phyloP scores from a whole-genome alignment of 2,888 invertebrate species.

The Mylabris sibirica region DNA sequence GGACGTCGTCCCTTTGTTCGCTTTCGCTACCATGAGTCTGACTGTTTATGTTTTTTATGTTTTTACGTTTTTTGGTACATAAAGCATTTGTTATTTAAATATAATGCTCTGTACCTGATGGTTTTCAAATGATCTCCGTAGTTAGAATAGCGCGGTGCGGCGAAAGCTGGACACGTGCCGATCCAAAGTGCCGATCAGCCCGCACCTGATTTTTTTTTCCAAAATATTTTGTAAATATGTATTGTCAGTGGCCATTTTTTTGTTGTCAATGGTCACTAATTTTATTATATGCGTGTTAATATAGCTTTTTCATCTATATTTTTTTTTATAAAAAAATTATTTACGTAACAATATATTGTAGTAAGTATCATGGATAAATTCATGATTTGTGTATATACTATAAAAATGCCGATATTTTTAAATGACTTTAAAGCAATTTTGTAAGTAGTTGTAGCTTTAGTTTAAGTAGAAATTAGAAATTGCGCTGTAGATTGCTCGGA shows the following conservation, averaged over 20 bases:
- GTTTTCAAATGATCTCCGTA: slow-evolving; percentile 63
- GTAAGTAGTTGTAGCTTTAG: slow-evolving; percentile 52
- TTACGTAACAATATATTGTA: slow-evolving; percentile 39
- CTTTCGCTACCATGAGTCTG: slow-evolving; percentile 58
- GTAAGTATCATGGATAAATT: slow-evolving; percentile 39
- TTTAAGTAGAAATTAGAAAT: slow-evolving; percentile 48
- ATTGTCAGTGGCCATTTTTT: slow-evolving; percentile 34
- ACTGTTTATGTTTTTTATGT: slow-evolving; percentile 45
- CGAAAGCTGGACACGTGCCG: slow-evolving; percentile 56
- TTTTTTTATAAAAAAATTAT: slow-evolving; percentile 21
- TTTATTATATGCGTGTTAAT: slow-evolving; percentile 46
- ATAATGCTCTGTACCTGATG: slow-evolving; percentile 47
- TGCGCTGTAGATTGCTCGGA: slow-evolving; percentile 60
- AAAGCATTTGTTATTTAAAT: slow-evolving; percentile 43
- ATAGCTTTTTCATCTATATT: slow-evolving; percentile 55
- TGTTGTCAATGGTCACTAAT: slow-evolving; percentile 23
- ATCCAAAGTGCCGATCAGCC: slow-evolving; percentile 53
- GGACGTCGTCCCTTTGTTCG: slow-evolving; percentile 53
- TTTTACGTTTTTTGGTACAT: slow-evolving; percentile 34
- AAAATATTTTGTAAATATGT: slow-evolving; percentile 26
- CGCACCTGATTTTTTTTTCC: slow-evolving; percentile 50
- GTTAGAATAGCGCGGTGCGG: slow-evolving; percentile 60
- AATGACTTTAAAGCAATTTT: slow-evolving; percentile 59
- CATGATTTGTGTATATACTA: slow-evolving; percentile 33
- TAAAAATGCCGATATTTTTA: slow-evolving; percentile 59